phyloP scores from a whole-genome alignment of 2,797 vertebrate genomes.

The Macrochelys suwanniensis region DNA sequence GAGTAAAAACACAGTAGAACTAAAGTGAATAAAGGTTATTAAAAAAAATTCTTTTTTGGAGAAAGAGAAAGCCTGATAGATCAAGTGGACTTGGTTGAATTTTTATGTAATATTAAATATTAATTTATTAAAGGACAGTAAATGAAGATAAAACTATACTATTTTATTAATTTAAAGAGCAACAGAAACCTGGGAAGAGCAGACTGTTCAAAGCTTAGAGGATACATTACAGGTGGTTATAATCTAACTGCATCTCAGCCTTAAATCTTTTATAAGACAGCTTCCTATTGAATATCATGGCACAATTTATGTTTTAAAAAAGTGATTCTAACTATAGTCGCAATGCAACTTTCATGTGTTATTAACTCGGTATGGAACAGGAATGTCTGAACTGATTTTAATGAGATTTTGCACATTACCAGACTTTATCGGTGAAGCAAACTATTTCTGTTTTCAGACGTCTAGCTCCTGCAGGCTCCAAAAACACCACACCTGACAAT shows the following conservation, averaged over 20 bases:
- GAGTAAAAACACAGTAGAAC: background rate
- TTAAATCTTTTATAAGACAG: conserved; percentile 28
- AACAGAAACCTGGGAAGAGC: background rate
- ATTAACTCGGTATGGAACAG: conserved; percentile 59
- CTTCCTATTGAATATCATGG: conserved; percentile 35
- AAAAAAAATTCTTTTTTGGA: conserved; percentile 14
- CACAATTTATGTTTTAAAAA: conserved; percentile 52
- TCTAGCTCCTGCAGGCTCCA: conserved; percentile 50
- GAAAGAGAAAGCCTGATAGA: background rate
- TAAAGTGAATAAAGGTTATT: background rate
- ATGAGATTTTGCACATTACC: conserved; percentile 53
- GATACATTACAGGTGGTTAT: background rate
- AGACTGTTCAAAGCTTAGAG: conserved; percentile 9
- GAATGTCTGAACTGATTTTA: conserved; percentile 70
- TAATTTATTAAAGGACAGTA: background rate
- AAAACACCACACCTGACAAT: conserved; percentile 42
- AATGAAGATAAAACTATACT: background rate
- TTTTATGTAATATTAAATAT: background rate
- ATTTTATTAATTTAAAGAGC: conserved; percentile 2
- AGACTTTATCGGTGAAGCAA: conserved; percentile 55
- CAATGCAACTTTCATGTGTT: conserved; percentile 69
- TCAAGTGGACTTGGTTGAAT: background rate
- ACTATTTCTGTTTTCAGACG: conserved; percentile 37
- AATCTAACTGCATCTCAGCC: conserved; percentile 17
- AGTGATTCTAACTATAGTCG: conserved; percentile 33